phyloP scores from a whole-genome alignment of 2,888 invertebrate species.

The Pheosia tremula region DNA sequence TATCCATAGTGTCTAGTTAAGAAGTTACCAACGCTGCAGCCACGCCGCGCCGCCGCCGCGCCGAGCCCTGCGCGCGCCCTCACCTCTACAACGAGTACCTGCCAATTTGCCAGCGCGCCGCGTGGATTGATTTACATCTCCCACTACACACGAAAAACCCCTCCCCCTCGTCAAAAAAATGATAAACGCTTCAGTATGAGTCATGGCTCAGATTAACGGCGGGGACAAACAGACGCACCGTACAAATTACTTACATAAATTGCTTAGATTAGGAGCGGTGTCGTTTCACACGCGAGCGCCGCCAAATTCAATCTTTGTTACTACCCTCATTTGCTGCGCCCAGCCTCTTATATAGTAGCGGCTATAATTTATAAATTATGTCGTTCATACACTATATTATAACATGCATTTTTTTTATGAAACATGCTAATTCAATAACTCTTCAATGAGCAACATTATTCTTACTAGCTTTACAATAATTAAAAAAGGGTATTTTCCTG shows the following conservation, averaged over 20 bases:
- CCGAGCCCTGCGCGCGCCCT: no score
- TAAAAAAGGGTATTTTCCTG: no score
- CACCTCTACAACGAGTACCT: neutral
- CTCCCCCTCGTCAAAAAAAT: conserved; percentile 26
- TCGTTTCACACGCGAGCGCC: conserved; percentile 2
- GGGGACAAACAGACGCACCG: conserved; percentile 31
- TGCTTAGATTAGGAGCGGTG: conserved; percentile 22
- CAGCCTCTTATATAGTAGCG: conserved; percentile 1
- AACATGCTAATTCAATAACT: no score
- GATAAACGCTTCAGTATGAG: conserved; percentile 29
- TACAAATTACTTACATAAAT: conserved; percentile 27
- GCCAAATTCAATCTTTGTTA: conserved; percentile 2
- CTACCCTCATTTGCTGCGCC: neutral
- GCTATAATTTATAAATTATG: conserved; percentile 20
- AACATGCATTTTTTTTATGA: neutral
- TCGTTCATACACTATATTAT: neutral
- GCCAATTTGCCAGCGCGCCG: neutral
- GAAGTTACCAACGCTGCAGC: no score
- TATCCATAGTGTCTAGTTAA: no score
- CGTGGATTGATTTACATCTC: conserved; percentile 26
- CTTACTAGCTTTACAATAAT: no score
- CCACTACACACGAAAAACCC: conserved; percentile 11
- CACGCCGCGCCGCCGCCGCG: no score
- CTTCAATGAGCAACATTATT: no score
- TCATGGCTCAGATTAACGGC: conserved; percentile 27